phyloP scores from a whole-genome alignment of 2,888 invertebrate genomes.

The Cerastoderma edule region DNA sequence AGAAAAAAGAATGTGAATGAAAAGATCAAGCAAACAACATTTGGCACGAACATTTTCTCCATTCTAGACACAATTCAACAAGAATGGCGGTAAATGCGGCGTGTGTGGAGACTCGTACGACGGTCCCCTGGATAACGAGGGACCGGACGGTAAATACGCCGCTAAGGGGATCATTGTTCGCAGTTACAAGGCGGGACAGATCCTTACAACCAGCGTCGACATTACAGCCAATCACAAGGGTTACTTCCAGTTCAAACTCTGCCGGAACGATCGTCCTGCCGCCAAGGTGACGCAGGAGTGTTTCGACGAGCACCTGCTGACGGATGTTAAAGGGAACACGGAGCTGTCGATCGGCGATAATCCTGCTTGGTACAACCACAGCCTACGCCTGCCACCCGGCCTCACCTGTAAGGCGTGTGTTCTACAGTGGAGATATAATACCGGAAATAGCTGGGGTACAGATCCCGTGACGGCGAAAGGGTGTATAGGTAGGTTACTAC shows the following conservation, averaged over 20 bases:
- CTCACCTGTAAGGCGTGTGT: slow-evolving; percentile 93
- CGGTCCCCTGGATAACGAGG: slow-evolving; percentile 47
- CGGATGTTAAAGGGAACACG: slow-evolving; percentile 31
- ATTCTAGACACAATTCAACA: slow-evolving; percentile 12
- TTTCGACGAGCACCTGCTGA: slow-evolving; percentile 67
- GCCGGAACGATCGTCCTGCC: slow-evolving; percentile 35
- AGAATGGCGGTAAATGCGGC: slow-evolving; percentile 42
- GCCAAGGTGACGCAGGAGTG: slow-evolving; percentile 71
- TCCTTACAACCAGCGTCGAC: slow-evolving; percentile 47
- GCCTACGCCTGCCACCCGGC: slow-evolving; percentile 87
- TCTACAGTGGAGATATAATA: slow-evolving; percentile 94
- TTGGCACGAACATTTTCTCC: too few relatives aligned
- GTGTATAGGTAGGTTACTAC: slow-evolving; percentile 34
- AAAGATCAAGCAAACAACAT: too few relatives aligned
- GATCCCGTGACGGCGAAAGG: slow-evolving; percentile 17
- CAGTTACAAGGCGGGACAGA: slow-evolving; percentile 37
- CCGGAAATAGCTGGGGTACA: slow-evolving; percentile 84
- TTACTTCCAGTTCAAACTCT: slow-evolving; percentile 51
- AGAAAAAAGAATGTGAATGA: too few relatives aligned
- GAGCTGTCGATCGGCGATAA: slow-evolving; percentile 36
- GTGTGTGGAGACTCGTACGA: slow-evolving; percentile 41
- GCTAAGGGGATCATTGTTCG: slow-evolving; percentile 52
- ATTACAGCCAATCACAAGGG: slow-evolving; percentile 64
- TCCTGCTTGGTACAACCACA: slow-evolving; percentile 23
- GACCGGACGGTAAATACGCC: slow-evolving; percentile 56